Evolutionary conservation across 1,140 invertebrate species (phyloP).

Genomic region (Drosophila mauritiana): DNA sequence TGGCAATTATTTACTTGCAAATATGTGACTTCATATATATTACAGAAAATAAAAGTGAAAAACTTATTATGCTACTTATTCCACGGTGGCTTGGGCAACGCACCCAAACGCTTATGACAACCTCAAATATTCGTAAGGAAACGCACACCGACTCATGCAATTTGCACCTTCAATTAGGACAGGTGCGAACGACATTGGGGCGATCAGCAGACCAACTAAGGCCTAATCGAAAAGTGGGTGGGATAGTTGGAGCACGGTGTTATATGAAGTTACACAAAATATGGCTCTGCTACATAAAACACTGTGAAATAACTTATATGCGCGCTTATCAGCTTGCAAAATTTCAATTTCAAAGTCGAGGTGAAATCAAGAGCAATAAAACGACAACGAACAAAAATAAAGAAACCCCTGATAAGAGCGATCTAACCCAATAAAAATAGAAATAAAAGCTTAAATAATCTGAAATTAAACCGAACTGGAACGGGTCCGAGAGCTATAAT

Average conservation of each 20-base stretch:
- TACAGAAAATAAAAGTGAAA: no score
- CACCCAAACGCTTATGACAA: slow-evolving; percentile 13
- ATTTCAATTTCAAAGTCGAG: slow-evolving; percentile 73
- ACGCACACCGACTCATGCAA: slow-evolving; percentile 19
- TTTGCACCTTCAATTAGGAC: slow-evolving; percentile 55
- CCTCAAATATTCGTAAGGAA: slow-evolving; percentile 39
- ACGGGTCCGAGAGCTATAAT: slow-evolving; percentile 47
- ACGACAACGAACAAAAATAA: slow-evolving; percentile 11
- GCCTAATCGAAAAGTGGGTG: slow-evolving; percentile 16
- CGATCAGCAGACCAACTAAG: slow-evolving; percentile 28
- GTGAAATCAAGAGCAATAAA: slow-evolving; percentile 45
- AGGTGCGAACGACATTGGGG: slow-evolving; percentile 29
- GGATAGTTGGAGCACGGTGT: background rate
- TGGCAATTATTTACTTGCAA: no score
- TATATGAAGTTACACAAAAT: background rate
- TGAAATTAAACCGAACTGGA: slow-evolving; percentile 37
- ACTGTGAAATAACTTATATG: slow-evolving; percentile 8
- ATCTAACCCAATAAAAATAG: slow-evolving; percentile 24
- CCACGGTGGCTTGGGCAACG: slow-evolving; percentile 17
- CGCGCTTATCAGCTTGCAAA: slow-evolving; percentile 49
- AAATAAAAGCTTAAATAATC: slow-evolving; percentile 36
- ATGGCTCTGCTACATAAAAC: background rate
- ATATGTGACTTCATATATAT: no score
- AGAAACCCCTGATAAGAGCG: slow-evolving; percentile 32
- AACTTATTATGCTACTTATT: background rate